Percentiles rank a stretch among this genome's conserved stretches.
Evolutionary conservation across 1,140 invertebrate species (phyloP).

Genomic region (Nixonia krombeini): DNA sequence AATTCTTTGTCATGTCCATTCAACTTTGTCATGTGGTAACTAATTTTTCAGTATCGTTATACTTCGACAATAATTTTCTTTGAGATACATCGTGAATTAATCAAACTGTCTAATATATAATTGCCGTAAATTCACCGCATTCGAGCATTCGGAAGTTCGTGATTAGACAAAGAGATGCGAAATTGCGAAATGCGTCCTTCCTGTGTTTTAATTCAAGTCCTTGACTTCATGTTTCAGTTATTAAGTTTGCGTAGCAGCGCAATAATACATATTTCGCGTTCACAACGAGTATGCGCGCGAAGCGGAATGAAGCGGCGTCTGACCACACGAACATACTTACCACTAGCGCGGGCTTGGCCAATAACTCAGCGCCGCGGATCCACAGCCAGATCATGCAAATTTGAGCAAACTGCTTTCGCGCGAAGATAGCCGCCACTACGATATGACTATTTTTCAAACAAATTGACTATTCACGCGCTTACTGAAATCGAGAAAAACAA

Average conservation of each 20-base stretch:
- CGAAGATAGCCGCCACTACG: conserved; percentile 32
- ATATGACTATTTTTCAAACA: conserved; percentile 35
- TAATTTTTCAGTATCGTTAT: too few species aligned
- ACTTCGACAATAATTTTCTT: too few species aligned
- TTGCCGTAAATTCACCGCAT: conserved; percentile 10
- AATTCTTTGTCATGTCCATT: too few species aligned
- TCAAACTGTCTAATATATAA: conserved; percentile 2
- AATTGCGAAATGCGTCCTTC: conserved; percentile 30
- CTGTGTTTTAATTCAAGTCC: conserved; percentile 41
- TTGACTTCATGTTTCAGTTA: conserved; percentile 46
- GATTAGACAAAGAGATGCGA: conserved; percentile 26
- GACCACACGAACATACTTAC: conserved; percentile 47
- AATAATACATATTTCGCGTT: conserved; percentile 44
- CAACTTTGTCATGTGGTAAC: too few species aligned
- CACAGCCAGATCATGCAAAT: conserved; percentile 48
- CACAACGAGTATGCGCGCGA: conserved; percentile 23
- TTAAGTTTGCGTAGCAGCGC: conserved; percentile 43
- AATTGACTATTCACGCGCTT: conserved; percentile 42
- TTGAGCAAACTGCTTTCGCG: conserved; percentile 46
- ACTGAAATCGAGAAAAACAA: conserved; percentile 37
- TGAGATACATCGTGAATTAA: too few species aligned
- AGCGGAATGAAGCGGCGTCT: conserved; percentile 44
- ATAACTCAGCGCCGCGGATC: conserved; percentile 46
- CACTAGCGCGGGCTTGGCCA: conserved; percentile 38
- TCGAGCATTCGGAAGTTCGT: conserved; percentile 4